These are phyloP conservation scores for Polypterus bichir DNA, from an alignment of 2,113 vertebrate genomes.

Conservation along the genomic window DNA sequence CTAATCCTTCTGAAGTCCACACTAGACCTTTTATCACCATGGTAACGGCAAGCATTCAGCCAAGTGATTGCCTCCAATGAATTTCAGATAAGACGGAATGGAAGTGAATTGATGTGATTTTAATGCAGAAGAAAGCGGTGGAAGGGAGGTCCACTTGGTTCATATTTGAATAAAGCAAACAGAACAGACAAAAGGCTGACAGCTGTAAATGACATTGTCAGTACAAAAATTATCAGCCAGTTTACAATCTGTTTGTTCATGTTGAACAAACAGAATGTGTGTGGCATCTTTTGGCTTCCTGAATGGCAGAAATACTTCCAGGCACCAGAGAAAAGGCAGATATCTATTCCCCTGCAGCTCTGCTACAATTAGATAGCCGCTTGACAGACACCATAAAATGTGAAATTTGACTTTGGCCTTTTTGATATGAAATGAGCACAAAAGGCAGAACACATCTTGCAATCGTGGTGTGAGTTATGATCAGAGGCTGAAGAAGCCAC, in stretches of 20 bases:
- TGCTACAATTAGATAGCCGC: constrained; percentile 87
- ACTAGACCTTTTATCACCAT: constrained; percentile 96
- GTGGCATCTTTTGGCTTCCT: constrained; percentile 94
- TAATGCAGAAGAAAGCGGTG: constrained; percentile 97
- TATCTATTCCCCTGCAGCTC: constrained; percentile 76
- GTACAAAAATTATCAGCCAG: constrained; percentile 99
- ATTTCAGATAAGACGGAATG: constrained; percentile 99
- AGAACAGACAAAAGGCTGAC: constrained; percentile 98
- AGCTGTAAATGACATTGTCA: constrained; percentile 99
- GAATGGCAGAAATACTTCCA: constrained; percentile 82
- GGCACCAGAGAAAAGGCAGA: constrained; percentile 68
- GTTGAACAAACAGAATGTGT: constrained; percentile 99
- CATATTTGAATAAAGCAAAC: constrained; percentile 99
- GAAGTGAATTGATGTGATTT: constrained; percentile 99
- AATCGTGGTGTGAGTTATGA: constrained; percentile 44
- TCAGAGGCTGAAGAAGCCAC: constrained; percentile 33
- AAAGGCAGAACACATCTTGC: constrained; percentile 43
- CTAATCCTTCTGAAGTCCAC: constrained; percentile 95
- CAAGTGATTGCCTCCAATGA: constrained; percentile 99
- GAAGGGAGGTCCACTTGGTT: constrained; percentile 98
- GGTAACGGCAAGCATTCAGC: constrained; percentile 95
- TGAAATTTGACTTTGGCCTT: constrained; percentile 43
- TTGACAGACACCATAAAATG: constrained; percentile 81
- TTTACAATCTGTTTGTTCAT: constrained; percentile 99
- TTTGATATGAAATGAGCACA: constrained; percentile 22